phyloP scores from a whole-genome alignment of 2,888 invertebrate genomes.

The Drosophila barbarae region DNA sequence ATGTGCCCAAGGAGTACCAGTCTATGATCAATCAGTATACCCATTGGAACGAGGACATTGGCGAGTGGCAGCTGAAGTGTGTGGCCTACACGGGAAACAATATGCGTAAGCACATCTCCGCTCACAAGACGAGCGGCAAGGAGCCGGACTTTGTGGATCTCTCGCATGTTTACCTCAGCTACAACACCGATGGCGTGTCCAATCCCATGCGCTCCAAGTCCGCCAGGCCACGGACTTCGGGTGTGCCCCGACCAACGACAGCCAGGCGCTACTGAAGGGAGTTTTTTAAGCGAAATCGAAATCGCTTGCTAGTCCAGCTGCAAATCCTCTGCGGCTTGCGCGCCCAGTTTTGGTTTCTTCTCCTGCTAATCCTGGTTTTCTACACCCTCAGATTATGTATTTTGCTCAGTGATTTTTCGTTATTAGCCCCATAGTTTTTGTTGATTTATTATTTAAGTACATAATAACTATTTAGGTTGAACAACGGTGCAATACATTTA shows the following conservation, averaged over 20 bases:
- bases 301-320: slow-evolving; percentile 21
- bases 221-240: slow-evolving; percentile 81
- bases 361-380: slow-evolving; percentile 56
- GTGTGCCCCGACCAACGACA: slow-evolving; percentile 81
- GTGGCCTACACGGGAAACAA: slow-evolving; percentile 99
- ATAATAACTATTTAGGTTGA: slow-evolving; percentile 60
- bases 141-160: slow-evolving; percentile 83
- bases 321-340: slow-evolving; percentile 45
- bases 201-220: slow-evolving; percentile 82
- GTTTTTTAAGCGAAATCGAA: slow-evolving; percentile 6
- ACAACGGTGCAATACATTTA: slow-evolving; percentile 64
- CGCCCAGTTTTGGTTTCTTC: slow-evolving; percentile 62
- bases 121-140: slow-evolving; percentile 77
- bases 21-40: slow-evolving; percentile 94
- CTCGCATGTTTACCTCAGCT: slow-evolving; percentile 85
- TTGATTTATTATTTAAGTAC: slow-evolving; percentile 64
- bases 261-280: slow-evolving; percentile 75
- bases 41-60: slow-evolving; percentile 98
- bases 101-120: slow-evolving; percentile 87
- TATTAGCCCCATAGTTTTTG: slow-evolving; percentile 44
- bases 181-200: slow-evolving; percentile 82
- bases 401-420: slow-evolving; percentile 52
- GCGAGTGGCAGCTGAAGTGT: slow-evolving; percentile 98
- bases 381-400: slow-evolving; percentile 53
- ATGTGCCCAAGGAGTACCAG: slow-evolving; percentile 96